Base-by-base conservation (phyloP, 2,888 invertebrate species). In the Leptopilina drosophilae region DNA sequence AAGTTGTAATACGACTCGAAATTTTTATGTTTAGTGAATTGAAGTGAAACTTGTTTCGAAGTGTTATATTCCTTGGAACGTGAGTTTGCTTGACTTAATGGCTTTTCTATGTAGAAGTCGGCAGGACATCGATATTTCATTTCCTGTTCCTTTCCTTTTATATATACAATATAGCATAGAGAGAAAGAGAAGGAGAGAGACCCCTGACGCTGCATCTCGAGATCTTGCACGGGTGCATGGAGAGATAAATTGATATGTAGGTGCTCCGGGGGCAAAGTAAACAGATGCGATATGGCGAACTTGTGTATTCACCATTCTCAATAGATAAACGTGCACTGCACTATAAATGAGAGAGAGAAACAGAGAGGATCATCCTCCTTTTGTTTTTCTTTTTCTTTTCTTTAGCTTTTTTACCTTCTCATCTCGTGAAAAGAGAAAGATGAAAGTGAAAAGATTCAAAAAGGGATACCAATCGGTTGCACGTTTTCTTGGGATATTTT, bases 51-150 rank as follows among this genome's bases (percentile, higher is more conserved):
- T 62, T 62, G 15, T 62, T 62, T 62, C 53, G 33, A 20, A 67
- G 26, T 46, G 62, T 66, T 75, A 14, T 81, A 14, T 81, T 77
- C 62, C 26, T 49, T 64, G 62, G 33, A 14, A 78, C 66, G 73
- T 77, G 56, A 79, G 78, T 81, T 80, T 56, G 77, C 56, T 14
- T 56, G 62, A 81, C 80, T 85, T 87, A 87, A 87, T 87, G 84
- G 85, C 84, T 81, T 87, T 87, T 87, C 87, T 84, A 77, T 85
- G 87, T 86, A 85, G 83, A 82, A 86, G 80, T 80, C 79, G 81
- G 79, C 75, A 77, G 82, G 82, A 86, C 87, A 87, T 86, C 85
- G 86, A 86, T 87, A 85, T 85, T 86, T 87, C 87, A 87, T 87
- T 87, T 84, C 80, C 80, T 82, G 79, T 80, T 78, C 77, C 80